Percentiles rank a stretch among this genome's conserved stretches.
phyloP scores from a whole-genome alignment of 2,888 invertebrate genomes.

The Callimorpha dominula region DNA sequence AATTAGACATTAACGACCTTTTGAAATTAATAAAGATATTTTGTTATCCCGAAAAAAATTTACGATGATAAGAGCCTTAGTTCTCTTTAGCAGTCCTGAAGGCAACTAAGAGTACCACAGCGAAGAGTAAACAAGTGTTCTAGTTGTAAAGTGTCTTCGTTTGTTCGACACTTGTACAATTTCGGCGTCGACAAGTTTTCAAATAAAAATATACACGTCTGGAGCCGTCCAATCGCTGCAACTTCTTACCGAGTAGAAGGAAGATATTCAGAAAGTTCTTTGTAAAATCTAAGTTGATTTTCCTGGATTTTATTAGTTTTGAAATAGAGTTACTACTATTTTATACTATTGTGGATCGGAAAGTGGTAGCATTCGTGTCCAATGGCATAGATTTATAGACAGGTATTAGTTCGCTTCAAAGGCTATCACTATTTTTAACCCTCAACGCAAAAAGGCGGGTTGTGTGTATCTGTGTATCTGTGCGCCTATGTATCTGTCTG shows the following conservation, averaged over 20 bases:
- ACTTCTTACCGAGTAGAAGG: constrained; percentile 41
- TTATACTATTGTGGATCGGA: constrained; percentile 13
- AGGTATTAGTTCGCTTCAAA: not conserved
- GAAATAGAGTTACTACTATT: constrained; percentile 28
- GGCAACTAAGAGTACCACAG: constrained; percentile 12
- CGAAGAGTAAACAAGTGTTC: constrained; percentile 29
- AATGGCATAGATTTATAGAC: constrained; percentile 1
- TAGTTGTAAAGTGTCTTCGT: constrained; percentile 19
- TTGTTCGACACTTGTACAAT: constrained; percentile 37
- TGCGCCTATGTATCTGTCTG: too few species aligned
- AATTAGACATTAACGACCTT: too few species aligned
- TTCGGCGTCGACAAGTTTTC: constrained; percentile 46
- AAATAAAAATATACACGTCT: constrained; percentile 50
- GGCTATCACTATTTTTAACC: not conserved
- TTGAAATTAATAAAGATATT: too few species aligned
- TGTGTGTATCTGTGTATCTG: too few species aligned
- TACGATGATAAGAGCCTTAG: too few species aligned
- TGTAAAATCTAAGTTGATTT: constrained; percentile 40
- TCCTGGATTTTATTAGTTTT: constrained; percentile 33
- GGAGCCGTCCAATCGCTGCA: constrained; percentile 45
- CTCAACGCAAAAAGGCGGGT: too few species aligned
- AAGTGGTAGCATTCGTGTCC: not conserved
- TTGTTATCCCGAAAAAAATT: too few species aligned
- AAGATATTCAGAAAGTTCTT: constrained; percentile 45
- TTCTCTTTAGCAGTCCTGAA: not conserved